These are phyloP conservation scores for Philaenus spumarius DNA, from an alignment of 1,140 invertebrate species.

Conservation along the genomic window DNA sequence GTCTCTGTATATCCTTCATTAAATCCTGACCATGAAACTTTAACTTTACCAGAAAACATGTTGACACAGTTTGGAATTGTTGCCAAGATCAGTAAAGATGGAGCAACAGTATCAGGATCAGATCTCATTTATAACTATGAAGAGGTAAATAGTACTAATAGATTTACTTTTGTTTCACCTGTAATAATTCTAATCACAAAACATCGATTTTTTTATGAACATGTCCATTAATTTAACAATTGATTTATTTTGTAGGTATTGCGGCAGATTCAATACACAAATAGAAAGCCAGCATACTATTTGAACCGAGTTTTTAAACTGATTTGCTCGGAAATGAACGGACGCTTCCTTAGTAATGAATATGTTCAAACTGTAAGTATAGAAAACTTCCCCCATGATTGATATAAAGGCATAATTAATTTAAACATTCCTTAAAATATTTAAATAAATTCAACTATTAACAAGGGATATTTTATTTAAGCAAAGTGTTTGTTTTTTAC, in stretches of 20 bases:
- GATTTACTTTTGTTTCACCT: too few species aligned
- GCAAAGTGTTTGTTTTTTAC: too few species aligned
- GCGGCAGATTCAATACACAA: conserved; percentile 85
- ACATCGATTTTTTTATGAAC: too few species aligned
- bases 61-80: conserved; percentile 63
- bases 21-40: conserved; percentile 88
- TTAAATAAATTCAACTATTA: too few species aligned
- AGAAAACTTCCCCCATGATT: too few species aligned
- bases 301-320: conserved; percentile 91
- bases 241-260: conserved; percentile 55
- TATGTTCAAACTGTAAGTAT: conserved; percentile 79
- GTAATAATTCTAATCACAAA: background rate
- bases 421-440: too few species aligned
- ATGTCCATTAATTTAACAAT: background rate
- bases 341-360: conserved; percentile 88
- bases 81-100: conserved; percentile 73
- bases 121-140: conserved; percentile 82
- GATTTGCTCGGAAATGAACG: conserved; percentile 87
- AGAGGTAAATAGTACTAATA: conserved; percentile 46
- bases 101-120: conserved; percentile 74
- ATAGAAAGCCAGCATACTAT: conserved; percentile 89
- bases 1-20: conserved; percentile 88
- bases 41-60: conserved; percentile 67
- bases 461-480: too few species aligned
- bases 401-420: too few species aligned